Base-by-base conservation (phyloP, 2,888 invertebrate genomes). In the Perdita meconis region DNA sequence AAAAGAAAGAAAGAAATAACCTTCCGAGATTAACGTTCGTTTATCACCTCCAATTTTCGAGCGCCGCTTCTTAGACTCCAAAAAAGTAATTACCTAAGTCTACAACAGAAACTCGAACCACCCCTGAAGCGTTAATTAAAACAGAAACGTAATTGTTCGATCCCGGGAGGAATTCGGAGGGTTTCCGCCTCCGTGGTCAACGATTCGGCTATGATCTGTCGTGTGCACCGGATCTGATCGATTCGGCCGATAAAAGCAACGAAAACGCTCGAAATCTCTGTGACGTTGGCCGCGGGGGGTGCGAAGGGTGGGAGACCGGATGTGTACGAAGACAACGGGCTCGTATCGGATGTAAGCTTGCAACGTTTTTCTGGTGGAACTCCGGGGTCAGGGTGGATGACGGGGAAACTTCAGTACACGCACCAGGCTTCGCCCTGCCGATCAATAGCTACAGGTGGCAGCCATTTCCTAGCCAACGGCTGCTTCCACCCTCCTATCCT, bases 361-460 rank as follows among this genome's bases (percentile, higher is more conserved):
- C 68, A 69, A 51, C 38, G 66, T 71, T 73, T 63, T 79, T 79
- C 78, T 68, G 64, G 40, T 50, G 50, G 69, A 71, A 60, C 61
- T 57, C 42, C 8, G 10, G 47, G 67, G 66, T 13, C 12, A 12
- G 13, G 50, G 12, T 59, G 34, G 71, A 69, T 30, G 69, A 24
- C 51, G 69, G 42, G 75, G 73, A 74, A 78, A 81, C 59, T 73
- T 60, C 74, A 55, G 59, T 78, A 80, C 74, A 78, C 81, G 69
- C 67, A 83, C 78, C 81, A 61, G 80, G 86, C 86, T 88, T 90
- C 87, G 88, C 86, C 87, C 89, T 89, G 83, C 90, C 91, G 92
- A 92, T 92, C 92, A 92, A 92, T 92, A 92, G 92, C 92, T 92
- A 92, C 92, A 92, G 92, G 92, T 92, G 92, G 92, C 91, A 92